phyloP scores from a whole-genome alignment of 2,113 vertebrate genomes.

The Heteronetta atricapilla region DNA sequence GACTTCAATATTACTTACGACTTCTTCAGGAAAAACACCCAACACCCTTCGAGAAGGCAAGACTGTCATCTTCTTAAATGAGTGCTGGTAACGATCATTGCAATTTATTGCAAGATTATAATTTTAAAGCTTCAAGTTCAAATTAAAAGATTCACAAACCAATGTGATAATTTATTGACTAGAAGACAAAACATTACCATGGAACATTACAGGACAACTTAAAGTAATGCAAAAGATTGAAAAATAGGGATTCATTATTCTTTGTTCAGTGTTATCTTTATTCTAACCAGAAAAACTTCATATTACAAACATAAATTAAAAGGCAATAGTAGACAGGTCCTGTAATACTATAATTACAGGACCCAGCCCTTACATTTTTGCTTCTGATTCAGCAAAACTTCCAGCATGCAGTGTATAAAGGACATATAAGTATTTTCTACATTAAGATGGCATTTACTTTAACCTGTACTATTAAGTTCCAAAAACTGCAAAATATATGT shows the following conservation, averaged over 20 bases:
- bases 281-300: not conserved
- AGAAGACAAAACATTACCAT: not conserved
- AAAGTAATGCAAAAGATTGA: not conserved
- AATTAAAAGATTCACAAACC: not conserved
- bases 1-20: not conserved
- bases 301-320: slow-evolving; percentile 15
- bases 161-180: not conserved
- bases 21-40: not conserved
- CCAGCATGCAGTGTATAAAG: not conserved
- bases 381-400: slow-evolving; percentile 47
- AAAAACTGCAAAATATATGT: not conserved
- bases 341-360: slow-evolving; percentile 39
- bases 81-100: not conserved
- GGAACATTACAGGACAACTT: not conserved
- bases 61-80: not conserved
- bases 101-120: not conserved
- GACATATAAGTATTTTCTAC: not conserved
- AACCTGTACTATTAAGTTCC: not conserved
- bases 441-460: not conserved
- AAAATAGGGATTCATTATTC: not conserved
- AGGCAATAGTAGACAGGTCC: slow-evolving; percentile 4
- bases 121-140: not conserved
- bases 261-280: slow-evolving; percentile 10
- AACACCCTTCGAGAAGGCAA: not conserved
- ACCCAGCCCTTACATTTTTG: slow-evolving; percentile 26